Percentiles rank a stretch among this genome's conserved stretches.
Conservation (phyloP, 2,113 vertebrate genomes). For the Ammodytes dubius region DNA sequence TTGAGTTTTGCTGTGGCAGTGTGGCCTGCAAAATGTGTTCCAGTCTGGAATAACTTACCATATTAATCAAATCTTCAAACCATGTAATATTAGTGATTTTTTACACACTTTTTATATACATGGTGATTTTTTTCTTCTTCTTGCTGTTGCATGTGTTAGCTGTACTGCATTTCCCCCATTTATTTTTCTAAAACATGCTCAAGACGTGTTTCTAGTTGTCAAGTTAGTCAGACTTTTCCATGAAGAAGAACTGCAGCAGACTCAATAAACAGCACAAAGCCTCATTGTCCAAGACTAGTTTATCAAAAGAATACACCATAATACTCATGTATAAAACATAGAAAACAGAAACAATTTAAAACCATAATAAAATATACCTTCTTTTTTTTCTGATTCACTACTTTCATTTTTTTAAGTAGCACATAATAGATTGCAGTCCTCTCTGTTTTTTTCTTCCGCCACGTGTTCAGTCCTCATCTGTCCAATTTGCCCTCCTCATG, state of each 20-base stretch:
- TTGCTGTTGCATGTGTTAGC: background rate
- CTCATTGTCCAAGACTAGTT: constrained; percentile 71
- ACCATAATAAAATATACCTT: constrained; percentile 83
- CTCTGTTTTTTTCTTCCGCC: constrained; percentile 44
- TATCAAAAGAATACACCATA: constrained; percentile 80
- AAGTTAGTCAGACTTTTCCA: constrained; percentile 9
- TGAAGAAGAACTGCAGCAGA: constrained; percentile 33
- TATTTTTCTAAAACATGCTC: constrained; percentile 45
- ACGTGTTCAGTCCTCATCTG: constrained; percentile 39
- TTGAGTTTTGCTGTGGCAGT: background rate
- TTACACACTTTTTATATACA: background rate
- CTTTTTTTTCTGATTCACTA: constrained; percentile 67
- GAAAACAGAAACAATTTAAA: constrained; percentile 64
- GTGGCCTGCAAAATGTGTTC: background rate
- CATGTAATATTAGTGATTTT: background rate
- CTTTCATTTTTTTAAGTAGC: constrained; percentile 46
- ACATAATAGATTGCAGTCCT: constrained; percentile 72
- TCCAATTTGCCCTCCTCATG: constrained; percentile 27
- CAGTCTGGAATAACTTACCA: background rate
- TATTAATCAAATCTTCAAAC: background rate
- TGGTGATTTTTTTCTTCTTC: background rate
- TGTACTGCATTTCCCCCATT: background rate
- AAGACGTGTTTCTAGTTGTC: constrained; percentile 45
- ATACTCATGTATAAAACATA: constrained; percentile 77
- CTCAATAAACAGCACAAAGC: constrained; percentile 47